Percentiles rank a stretch among this genome's conserved stretches.
phyloP scores from a whole-genome alignment of 2,888 invertebrate species.

The Petrophora chlorosata region DNA sequence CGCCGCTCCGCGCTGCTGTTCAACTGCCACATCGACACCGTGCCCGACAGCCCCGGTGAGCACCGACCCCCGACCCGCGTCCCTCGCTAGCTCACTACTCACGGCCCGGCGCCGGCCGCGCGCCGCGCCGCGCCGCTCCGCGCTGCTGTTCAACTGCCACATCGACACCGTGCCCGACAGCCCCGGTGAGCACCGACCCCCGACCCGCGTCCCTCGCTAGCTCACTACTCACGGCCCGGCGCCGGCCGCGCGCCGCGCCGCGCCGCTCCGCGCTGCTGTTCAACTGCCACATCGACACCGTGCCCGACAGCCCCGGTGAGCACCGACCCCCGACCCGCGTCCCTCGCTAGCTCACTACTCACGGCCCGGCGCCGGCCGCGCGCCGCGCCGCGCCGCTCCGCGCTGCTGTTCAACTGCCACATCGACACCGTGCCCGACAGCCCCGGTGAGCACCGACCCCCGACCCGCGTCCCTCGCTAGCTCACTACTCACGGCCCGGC shows the following conservation, averaged over 20 bases:
- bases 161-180: constrained; percentile 95
- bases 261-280: constrained; percentile 79
- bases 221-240: not conserved
- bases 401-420: constrained; percentile 32
- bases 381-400: not conserved
- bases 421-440: constrained; percentile 33
- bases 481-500: too few relatives aligned
- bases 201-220: not conserved
- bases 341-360: not conserved
- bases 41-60: constrained; percentile 92
- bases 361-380: not conserved
- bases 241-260: not conserved
- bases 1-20: constrained; percentile 79
- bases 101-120: not conserved
- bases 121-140: not conserved
- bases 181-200: constrained; percentile 84
- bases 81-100: not conserved
- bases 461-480: too few relatives aligned
- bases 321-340: not conserved
- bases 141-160: constrained; percentile 86
- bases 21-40: constrained; percentile 91
- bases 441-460: too few relatives aligned
- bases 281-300: constrained; percentile 91
- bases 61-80: not conserved
- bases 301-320: constrained; percentile 92